Evolutionary conservation across 2,113 vertebrate species (phyloP).

Genomic region (Steatornis caripensis): DNA sequence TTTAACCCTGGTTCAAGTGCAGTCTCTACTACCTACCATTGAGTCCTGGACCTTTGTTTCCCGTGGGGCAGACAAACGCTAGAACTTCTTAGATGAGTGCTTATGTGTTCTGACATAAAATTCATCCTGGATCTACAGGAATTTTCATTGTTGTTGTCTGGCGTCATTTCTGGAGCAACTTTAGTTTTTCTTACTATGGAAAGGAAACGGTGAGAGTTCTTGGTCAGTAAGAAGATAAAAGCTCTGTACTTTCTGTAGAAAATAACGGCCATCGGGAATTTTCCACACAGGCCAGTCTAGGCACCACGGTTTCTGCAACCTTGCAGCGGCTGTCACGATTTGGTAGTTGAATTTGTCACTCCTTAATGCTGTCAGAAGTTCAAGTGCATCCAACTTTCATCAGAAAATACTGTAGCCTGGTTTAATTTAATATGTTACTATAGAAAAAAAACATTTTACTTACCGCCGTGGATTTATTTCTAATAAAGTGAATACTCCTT

Average conservation of each 20-base stretch:
- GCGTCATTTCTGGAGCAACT: background rate
- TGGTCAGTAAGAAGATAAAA: background rate
- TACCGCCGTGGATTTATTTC: background rate
- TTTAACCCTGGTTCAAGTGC: background rate
- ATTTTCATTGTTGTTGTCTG: background rate
- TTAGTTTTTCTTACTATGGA: background rate
- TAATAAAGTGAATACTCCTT: background rate
- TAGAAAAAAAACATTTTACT: background rate
- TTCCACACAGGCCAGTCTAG: background rate
- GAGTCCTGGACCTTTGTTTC: background rate
- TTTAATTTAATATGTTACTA: background rate
- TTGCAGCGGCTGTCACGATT: background rate
- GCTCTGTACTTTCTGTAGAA: background rate
- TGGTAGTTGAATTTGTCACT: background rate
- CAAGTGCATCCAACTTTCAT: background rate
- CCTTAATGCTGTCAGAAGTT: background rate
- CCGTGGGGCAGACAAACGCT: background rate
- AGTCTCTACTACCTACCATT: background rate
- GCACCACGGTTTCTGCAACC: background rate
- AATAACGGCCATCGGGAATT: background rate
- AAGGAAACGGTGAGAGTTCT: background rate
- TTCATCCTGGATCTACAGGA: background rate
- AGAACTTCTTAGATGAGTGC: background rate
- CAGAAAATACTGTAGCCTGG: background rate
- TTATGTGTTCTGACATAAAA: background rate